Evolutionary conservation across 2,113 vertebrate genomes (phyloP), one percentile per base, ranked within the genome.

Genomic region (Sinocyclocheilus grahami): DNA sequence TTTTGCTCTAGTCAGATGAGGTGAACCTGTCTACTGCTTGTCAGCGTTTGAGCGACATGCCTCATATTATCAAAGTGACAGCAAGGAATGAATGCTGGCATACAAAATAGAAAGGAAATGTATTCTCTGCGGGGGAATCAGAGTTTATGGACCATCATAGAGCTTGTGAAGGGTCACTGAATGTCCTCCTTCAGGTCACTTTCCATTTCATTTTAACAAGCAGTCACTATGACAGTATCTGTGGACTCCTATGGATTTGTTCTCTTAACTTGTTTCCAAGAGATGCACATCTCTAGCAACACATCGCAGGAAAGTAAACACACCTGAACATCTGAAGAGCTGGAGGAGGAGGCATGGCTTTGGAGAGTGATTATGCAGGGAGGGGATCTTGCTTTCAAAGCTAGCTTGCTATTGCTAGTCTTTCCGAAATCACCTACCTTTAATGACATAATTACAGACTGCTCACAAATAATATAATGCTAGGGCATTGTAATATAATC

Each of bases 101-200:
- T 81, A 63, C 14, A 42, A 60, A 60, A 63, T 10, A 18, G 33
- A 46, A 77, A 27, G 48, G 24, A 78, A 65, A 74, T 30, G 60
- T 65, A 76, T 78, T 58, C 65, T 58, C 78, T 67, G 60, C 9
- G 10, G 42, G 42, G 42, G 42, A 10, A 46, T 46, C 42, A 0
- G 42, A 46, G 65, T 75, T 51, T 78, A 78, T 65, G 75, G 63
- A 27, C 55, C 55, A 84, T 53, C 60, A 33, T 22, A 89, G 46
- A 71, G 46, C 24, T 71, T 22, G 30, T 37, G 48, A 67, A 55
- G 24, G 30, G 22, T 78, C 30, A 22, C 27, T 37, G 18, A 78
- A 78, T 69, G 65, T 33, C 3, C 30, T 69, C 14, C 71, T 76
- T 27, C 5, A 76, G 71, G 71, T 75, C 46, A 51, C 42, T 48